A percentile compares a stretch with the other conserved stretches of the same genome.
phyloP scores from a whole-genome alignment of 2,797 vertebrate genomes.

The Eulemur albifrons region DNA sequence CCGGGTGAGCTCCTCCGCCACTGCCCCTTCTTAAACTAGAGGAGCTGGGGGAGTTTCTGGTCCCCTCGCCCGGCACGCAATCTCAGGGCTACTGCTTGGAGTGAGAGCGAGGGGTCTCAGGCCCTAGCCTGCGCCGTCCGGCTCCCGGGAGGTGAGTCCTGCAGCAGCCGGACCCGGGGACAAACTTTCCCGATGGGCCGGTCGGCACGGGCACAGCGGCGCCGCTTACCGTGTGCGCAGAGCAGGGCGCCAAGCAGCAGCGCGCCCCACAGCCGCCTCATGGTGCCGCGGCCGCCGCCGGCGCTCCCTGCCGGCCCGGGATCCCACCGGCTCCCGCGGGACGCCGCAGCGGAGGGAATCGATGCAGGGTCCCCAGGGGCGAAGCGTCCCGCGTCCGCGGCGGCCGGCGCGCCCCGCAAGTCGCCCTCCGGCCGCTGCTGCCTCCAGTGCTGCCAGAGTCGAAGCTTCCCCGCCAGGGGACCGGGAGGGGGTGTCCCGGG shows the following conservation, averaged over 20 bases:
- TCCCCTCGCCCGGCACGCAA: background rate
- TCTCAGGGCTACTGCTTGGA: background rate
- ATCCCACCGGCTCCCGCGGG: constrained; percentile 57
- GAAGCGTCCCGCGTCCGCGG: background rate
- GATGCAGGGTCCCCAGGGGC: background rate
- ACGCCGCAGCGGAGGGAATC: background rate
- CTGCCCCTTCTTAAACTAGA: background rate
- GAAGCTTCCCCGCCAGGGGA: constrained; percentile 70
- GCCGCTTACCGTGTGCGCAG: constrained; percentile 82
- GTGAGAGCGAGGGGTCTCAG: background rate
- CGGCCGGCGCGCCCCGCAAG: constrained; percentile 60
- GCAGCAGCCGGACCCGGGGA: background rate
- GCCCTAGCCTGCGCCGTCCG: background rate
- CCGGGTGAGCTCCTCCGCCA: background rate
- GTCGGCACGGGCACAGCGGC: constrained; percentile 31
- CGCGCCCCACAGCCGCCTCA: constrained; percentile 79
- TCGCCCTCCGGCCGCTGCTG: constrained; percentile 50
- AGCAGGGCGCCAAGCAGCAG: constrained; percentile 82
- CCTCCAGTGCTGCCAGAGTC: constrained; percentile 50
- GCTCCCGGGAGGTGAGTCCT: background rate
- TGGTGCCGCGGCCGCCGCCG: constrained; percentile 76
- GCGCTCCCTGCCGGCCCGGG: constrained; percentile 57
- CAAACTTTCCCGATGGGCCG: constrained; percentile 55
- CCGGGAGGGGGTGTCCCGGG: constrained; percentile 70
- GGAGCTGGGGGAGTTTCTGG: background rate